A percentile compares a stretch with the other conserved stretches of the same genome.
These are phyloP conservation scores for Eristalis pertinax DNA, from an alignment of 2,888 invertebrate species.

Conservation along the genomic window DNA sequence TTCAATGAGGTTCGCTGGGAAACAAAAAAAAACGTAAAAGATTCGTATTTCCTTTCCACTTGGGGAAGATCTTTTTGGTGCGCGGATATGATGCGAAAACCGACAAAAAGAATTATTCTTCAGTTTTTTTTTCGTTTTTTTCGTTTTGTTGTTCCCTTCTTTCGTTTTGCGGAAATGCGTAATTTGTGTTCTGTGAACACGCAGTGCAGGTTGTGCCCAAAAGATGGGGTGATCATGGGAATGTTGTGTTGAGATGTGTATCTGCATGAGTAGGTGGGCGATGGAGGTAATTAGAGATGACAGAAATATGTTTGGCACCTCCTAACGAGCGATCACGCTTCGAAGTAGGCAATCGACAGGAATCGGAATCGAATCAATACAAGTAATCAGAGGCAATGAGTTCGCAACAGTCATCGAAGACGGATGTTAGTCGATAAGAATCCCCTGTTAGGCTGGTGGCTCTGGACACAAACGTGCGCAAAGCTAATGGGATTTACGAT, in stretches of 20 bases:
- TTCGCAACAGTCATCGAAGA: slow-evolving; percentile 1
- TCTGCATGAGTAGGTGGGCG: not conserved
- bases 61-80: slow-evolving; percentile 61
- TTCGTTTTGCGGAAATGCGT: slow-evolving; percentile 67
- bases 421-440: not conserved
- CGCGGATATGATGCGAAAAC: slow-evolving; percentile 49
- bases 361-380: not conserved
- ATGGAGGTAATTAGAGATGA: not conserved
- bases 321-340: too few species aligned
- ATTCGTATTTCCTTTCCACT: slow-evolving; percentile 68
- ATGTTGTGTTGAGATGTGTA: slow-evolving; percentile 24
- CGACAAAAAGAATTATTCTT: slow-evolving; percentile 41
- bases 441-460: not conserved
- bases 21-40: slow-evolving; percentile 32
- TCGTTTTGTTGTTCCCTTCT: too few species aligned
- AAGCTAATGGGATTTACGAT: not conserved
- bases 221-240: slow-evolving; percentile 49
- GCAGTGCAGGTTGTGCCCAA: slow-evolving; percentile 10
- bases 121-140: not conserved
- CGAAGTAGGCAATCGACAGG: not conserved
- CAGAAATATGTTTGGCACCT: not conserved
- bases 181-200: slow-evolving; percentile 56
- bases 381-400: not conserved
- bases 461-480: not conserved
- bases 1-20: slow-evolving; percentile 53